phyloP scores from a whole-genome alignment of 1,140 invertebrate genomes.

The Drosophila sucinea region DNA sequence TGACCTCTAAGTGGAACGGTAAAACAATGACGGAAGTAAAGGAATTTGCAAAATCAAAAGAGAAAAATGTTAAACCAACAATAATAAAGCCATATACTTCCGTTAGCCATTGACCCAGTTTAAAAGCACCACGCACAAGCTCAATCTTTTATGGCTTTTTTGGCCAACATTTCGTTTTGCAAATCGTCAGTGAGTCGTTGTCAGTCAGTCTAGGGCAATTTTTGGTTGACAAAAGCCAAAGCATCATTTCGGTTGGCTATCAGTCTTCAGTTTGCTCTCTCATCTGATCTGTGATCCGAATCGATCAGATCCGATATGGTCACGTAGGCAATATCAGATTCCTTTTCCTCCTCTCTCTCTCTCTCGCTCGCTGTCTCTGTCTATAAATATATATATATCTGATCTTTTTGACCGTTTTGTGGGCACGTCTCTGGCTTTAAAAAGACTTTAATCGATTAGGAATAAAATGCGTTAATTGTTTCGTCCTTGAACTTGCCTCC shows the following conservation, averaged over 20 bases:
- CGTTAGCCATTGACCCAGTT: slow-evolving; percentile 72
- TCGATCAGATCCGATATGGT: slow-evolving; percentile 16
- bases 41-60: slow-evolving; percentile 32
- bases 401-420: neutral
- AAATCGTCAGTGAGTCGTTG: too few relatives aligned
- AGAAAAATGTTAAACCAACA: slow-evolving; percentile 13
- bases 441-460: slow-evolving; percentile 3
- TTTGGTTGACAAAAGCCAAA: slow-evolving; percentile 35
- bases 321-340: slow-evolving; percentile 23
- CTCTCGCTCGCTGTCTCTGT: too few relatives aligned
- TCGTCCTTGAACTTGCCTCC: slow-evolving; percentile 43
- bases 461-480: neutral
- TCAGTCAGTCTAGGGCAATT: slow-evolving; percentile 44
- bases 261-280: slow-evolving; percentile 5
- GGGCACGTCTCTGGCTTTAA: slow-evolving; percentile 26
- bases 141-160: slow-evolving; percentile 50
- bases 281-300: neutral
- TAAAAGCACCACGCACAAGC: slow-evolving; percentile 1
- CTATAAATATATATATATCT: too few relatives aligned
- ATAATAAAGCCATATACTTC: slow-evolving; percentile 48
- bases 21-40: slow-evolving; percentile 49
- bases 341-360: neutral
- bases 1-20: slow-evolving; percentile 76
- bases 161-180: slow-evolving; percentile 31
- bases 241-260: slow-evolving; percentile 8